Base-by-base conservation (phyloP, 2,888 invertebrate genomes). In the Anthrax anthrax region DNA sequence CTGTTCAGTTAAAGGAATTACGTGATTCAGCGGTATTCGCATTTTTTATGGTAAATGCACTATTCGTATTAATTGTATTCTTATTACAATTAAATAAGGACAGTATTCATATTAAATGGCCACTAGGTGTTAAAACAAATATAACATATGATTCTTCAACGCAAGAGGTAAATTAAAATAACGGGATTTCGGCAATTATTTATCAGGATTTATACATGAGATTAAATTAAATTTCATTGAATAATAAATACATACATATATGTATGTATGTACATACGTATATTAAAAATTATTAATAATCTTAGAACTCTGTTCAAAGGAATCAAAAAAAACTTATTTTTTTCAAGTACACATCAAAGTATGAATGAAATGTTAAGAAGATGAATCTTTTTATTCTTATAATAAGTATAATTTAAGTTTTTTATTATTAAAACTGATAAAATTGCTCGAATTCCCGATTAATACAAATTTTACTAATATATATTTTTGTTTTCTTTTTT, bases 51-150 rank as follows among this genome's bases (percentile, higher is more conserved):
- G 72, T 92, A 71, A 98, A 98, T 75, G 91, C 96, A 58, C 81
- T 97, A 61, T 98, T 97, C 81, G 94, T 97, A 62, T 81, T 97
- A 69, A 91, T 96, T 72, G 94, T 98, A 59, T 91, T 97, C 74
- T 84, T 97, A 70, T 84, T 98, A 67, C 97, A 97, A 76, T 78
- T 96, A 72, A 94, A 96, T 77, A 95, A 95, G 80, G 94, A 95
- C 71, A 82, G 84, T 66, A 78, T 96, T 60, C 92, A 95, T 73
- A 76, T 95, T 67, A 89, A 91, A 71, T 95, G 95, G 95, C 95
- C 95, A 46, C 81, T 90, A 63, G 91, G 90, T 73, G 85, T 90
- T 65, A 88, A 84, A 76, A 87, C 86, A 69, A 92, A 91, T 74
- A 86, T 91, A 62, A 88, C 89, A 56, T 88, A 85, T 73, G 84